Conservation (phyloP, 2,797 vertebrate genomes). For the Ibycter americanus region DNA sequence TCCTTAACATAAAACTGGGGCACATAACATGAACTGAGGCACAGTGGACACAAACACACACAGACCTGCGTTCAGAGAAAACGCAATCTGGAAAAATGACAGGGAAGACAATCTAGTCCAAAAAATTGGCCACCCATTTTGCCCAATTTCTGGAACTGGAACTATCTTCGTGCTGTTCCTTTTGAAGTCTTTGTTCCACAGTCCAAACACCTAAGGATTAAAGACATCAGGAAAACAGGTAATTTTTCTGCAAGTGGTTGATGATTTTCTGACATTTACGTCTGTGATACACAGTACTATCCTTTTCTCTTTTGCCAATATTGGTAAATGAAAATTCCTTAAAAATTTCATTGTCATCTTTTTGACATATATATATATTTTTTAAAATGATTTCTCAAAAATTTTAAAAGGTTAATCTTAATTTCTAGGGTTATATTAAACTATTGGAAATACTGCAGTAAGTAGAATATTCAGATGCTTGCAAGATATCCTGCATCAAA, state of each 20-base stretch:
- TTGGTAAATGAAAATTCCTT: not conserved
- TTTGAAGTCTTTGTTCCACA: conserved; percentile 2
- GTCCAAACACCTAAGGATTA: not conserved
- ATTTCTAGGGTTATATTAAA: not conserved
- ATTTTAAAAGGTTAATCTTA: not conserved
- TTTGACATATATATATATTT: not conserved
- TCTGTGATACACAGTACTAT: not conserved
- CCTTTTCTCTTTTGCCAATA: not conserved
- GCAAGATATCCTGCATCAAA: not conserved
- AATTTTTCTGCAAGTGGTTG: not conserved
- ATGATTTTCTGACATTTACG: not conserved
- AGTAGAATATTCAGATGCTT: not conserved
- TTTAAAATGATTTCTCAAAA: not conserved
- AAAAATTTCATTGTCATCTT: not conserved
- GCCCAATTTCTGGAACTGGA: not conserved
- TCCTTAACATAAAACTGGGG: not conserved
- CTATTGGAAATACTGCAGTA: not conserved
- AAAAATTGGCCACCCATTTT: not conserved
- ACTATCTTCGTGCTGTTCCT: not conserved
- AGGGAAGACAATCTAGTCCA: not conserved
- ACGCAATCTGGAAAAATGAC: not conserved
- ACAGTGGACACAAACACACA: not conserved
- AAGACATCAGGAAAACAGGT: not conserved
- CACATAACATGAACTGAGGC: not conserved
- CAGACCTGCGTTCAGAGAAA: not conserved